Conservation (phyloP, 2,797 vertebrate genomes). For the Sebastolobus altivelis region DNA sequence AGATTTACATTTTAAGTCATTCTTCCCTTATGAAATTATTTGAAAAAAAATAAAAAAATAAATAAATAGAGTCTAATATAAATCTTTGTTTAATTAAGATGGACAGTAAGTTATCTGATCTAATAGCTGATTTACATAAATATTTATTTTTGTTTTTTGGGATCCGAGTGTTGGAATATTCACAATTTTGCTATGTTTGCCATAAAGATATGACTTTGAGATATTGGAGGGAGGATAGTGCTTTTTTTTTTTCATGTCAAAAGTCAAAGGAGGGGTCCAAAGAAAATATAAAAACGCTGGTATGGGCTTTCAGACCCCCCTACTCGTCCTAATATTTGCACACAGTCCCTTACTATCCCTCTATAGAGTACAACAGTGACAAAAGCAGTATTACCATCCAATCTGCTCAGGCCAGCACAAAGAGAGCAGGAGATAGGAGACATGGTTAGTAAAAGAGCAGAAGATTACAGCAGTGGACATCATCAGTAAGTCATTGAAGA, state of each 20-base stretch:
- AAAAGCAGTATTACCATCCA: conserved; percentile 91
- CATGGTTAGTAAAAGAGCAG: conserved; percentile 57
- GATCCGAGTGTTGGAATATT: neutral
- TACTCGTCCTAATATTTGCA: neutral
- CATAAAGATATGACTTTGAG: neutral
- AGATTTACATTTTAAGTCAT: neutral
- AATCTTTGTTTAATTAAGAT: neutral
- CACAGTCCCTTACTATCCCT: neutral
- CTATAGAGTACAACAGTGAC: neutral
- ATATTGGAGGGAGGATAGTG: no score
- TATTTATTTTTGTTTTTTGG: no score
- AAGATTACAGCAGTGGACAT: neutral
- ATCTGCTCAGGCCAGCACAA: conserved; percentile 89
- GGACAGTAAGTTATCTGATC: neutral
- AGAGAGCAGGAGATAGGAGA: conserved; percentile 61
- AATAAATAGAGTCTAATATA: neutral
- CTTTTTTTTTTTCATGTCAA: no score
- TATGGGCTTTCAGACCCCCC: neutral
- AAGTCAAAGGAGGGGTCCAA: neutral
- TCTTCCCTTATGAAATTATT: neutral
- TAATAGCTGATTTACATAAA: neutral
- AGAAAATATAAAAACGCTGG: neutral
- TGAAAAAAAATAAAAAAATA: neutral
- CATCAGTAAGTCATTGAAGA: neutral
- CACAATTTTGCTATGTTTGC: neutral